A percentile compares a stretch with the other conserved stretches of the same genome.
Evolutionary conservation across 2,113 vertebrate species (phyloP).

Genomic region (Caracal caracal): DNA sequence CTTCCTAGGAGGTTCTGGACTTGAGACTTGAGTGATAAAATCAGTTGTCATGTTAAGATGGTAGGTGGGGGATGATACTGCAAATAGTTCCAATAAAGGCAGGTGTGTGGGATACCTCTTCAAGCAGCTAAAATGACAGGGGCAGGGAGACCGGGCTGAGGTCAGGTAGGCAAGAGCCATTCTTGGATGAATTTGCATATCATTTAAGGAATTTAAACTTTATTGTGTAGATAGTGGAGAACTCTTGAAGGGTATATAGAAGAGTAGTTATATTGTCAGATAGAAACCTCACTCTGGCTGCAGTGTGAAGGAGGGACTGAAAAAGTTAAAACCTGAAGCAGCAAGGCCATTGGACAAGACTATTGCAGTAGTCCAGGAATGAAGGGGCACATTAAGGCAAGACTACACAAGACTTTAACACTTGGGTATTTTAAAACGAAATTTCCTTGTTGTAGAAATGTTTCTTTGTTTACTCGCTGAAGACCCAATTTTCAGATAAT

Average conservation of each 20-base stretch:
- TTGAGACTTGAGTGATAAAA: not conserved
- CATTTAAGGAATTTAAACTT: not conserved
- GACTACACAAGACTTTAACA: not conserved
- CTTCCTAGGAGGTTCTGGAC: not conserved
- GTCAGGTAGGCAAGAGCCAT: not conserved
- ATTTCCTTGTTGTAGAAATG: not conserved
- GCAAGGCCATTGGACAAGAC: not conserved
- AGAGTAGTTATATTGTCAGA: not conserved
- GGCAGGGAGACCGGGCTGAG: not conserved
- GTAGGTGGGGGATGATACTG: not conserved
- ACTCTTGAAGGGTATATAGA: not conserved
- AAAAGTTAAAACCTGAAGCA: not conserved
- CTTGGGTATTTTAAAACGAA: not conserved
- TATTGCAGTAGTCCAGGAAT: not conserved
- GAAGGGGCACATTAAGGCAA: not conserved
- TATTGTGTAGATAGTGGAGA: not conserved
- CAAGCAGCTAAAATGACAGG: not conserved
- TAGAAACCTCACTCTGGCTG: not conserved
- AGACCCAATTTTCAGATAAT: not conserved
- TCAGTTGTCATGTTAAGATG: not conserved
- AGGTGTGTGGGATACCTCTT: not conserved
- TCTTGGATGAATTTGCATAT: not conserved
- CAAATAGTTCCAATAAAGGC: not conserved
- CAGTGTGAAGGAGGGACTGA: not conserved
- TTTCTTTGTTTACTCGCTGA: conserved; percentile 6